Conservation (phyloP, 2,797 vertebrate species). For the Melanotaenia maccullochi region DNA sequence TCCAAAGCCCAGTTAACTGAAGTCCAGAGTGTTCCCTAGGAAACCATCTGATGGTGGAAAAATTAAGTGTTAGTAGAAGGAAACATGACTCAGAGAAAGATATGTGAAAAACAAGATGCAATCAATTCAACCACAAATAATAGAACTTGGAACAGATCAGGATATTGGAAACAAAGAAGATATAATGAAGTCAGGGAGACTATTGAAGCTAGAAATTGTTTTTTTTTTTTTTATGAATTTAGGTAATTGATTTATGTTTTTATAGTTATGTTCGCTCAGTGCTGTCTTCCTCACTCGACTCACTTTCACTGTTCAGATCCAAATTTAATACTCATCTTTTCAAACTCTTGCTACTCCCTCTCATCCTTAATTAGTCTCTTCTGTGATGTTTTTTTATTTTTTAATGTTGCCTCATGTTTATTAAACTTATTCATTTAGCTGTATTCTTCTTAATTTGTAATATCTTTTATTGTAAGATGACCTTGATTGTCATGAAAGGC, state of each 20-base stretch:
- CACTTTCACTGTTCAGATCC: too few species aligned
- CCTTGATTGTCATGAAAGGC: too few species aligned
- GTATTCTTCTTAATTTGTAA: too few species aligned
- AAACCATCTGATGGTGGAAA: slow-evolving; percentile 39
- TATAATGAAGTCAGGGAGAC: background rate
- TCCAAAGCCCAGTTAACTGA: slow-evolving; percentile 39
- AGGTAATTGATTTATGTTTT: background rate
- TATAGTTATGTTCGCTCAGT: background rate
- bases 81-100: background rate
- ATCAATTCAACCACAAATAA: background rate
- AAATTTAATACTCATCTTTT: too few species aligned
- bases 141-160: background rate
- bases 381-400: too few species aligned
- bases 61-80: background rate
- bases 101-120: background rate
- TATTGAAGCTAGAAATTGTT: too few species aligned
- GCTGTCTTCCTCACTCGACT: background rate
- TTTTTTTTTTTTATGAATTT: background rate
- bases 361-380: too few species aligned
- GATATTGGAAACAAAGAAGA: background rate
- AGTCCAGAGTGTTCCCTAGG: slow-evolving; percentile 57
- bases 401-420: too few species aligned
- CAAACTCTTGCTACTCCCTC: too few species aligned
- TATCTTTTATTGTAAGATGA: too few species aligned
- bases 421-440: too few species aligned